phyloP scores from a whole-genome alignment of 2,113 vertebrate species.

The Dicaeum eximium region DNA sequence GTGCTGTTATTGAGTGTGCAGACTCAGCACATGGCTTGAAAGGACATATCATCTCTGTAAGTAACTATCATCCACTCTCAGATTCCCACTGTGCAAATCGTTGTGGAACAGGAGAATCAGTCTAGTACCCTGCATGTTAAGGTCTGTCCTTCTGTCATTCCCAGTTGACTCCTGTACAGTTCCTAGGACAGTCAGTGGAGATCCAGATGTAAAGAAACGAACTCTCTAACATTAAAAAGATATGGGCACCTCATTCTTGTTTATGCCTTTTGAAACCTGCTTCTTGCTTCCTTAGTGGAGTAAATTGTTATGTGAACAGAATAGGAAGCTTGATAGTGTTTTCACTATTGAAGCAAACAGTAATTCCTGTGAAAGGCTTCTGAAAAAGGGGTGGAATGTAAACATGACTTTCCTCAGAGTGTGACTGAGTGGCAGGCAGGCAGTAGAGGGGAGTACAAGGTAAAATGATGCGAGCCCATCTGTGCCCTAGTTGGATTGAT shows the following conservation, averaged over 20 bases:
- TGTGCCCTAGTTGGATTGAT: not conserved
- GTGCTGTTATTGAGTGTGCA: slow-evolving; percentile 97
- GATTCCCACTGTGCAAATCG: not conserved
- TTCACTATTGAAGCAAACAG: not conserved
- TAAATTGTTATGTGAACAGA: not conserved
- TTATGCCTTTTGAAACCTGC: not conserved
- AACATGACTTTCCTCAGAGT: not conserved
- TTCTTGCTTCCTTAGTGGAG: not conserved
- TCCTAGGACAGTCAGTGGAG: not conserved
- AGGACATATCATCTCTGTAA: slow-evolving; percentile 98
- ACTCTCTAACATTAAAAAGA: not conserved
- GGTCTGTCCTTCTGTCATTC: not conserved
- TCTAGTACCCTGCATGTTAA: not conserved
- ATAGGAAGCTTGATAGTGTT: not conserved
- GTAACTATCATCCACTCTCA: slow-evolving; percentile 40
- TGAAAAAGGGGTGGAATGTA: not conserved
- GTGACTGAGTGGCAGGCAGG: not conserved
- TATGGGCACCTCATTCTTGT: not conserved
- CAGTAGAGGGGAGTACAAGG: not conserved
- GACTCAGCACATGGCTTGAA: slow-evolving; percentile 97
- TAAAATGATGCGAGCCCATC: not conserved
- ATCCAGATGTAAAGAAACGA: not conserved
- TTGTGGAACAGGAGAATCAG: not conserved
- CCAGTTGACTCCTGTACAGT: not conserved
- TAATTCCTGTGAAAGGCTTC: not conserved